These are phyloP conservation scores for Microcebus jonahi DNA, from an alignment of 2,113 vertebrate genomes.

Conservation along the genomic window DNA sequence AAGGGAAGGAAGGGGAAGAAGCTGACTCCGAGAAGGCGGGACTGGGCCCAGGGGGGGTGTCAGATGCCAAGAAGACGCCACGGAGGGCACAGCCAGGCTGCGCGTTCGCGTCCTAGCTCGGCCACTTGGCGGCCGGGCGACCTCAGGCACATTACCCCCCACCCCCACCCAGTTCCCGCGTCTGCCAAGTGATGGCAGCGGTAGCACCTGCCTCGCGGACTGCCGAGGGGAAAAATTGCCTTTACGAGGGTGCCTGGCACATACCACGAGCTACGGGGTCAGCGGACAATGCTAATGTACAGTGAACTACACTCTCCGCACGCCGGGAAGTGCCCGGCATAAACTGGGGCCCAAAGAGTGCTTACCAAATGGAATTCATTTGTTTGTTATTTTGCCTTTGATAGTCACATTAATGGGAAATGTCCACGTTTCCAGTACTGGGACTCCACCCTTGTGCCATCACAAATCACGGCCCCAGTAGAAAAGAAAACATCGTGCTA, in stretches of 20 bases:
- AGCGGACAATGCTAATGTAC: rapidly evolving
- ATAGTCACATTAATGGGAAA: neutral
- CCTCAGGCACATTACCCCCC: neutral
- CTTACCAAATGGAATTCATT: neutral
- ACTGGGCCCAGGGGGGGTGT: rapidly evolving
- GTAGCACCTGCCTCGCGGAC: neutral
- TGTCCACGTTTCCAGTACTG: neutral
- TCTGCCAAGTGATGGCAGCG: neutral
- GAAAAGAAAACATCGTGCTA: neutral
- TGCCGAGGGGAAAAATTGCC: neutral
- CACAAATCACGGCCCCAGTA: neutral
- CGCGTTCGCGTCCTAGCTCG: neutral
- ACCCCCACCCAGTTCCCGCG: neutral
- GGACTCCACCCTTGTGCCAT: neutral
- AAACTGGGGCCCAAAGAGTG: neutral
- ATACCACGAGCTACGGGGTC: rapidly evolving
- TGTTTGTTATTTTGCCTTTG: neutral
- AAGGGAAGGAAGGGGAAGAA: neutral
- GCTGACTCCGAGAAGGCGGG: neutral
- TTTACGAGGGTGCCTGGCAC: too few species aligned
- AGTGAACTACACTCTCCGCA: rapidly evolving
- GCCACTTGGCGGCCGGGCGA: rapidly evolving
- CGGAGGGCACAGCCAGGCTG: too few species aligned
- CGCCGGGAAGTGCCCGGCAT: neutral
- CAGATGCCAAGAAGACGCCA: rapidly evolving